A percentile compares a stretch with the other conserved stretches of the same genome.
Evolutionary conservation across 2,797 vertebrate genomes (phyloP).

Genomic region (Bradypodion pumilum): DNA sequence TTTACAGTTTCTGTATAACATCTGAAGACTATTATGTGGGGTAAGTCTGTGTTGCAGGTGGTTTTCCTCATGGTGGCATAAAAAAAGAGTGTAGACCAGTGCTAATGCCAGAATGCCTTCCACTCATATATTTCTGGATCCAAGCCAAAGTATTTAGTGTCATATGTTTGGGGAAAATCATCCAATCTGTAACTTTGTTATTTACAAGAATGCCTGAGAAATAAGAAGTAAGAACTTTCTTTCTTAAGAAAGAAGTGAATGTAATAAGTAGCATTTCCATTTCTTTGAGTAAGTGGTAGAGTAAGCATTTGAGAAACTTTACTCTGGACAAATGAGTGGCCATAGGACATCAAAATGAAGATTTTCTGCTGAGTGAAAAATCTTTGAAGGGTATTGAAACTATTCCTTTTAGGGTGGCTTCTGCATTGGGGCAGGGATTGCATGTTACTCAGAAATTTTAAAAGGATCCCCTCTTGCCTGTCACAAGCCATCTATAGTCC

Average conservation of each 20-base stretch:
- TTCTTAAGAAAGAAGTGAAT: neutral
- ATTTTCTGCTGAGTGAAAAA: neutral
- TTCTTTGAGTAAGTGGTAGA: slow-evolving; percentile 16
- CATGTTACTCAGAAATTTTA: too few relatives aligned
- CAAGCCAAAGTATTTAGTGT: slow-evolving; percentile 2
- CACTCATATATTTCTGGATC: neutral
- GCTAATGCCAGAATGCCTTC: neutral
- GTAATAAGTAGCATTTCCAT: neutral
- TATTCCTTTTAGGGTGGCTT: neutral
- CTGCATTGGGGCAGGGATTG: too few relatives aligned
- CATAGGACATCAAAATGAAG: slow-evolving; percentile 4
- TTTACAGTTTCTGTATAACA: neutral
- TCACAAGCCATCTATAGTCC: too few relatives aligned
- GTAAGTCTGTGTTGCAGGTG: neutral
- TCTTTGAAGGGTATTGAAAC: neutral
- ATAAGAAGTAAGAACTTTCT: neutral
- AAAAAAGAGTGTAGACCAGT: neutral
- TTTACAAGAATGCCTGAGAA: neutral
- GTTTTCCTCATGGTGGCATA: neutral
- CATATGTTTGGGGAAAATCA: neutral
- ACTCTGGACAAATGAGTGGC: neutral
- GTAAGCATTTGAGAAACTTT: too few relatives aligned
- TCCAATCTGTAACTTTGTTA: neutral
- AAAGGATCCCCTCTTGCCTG: too few relatives aligned
- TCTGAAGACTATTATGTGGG: neutral